A percentile compares a stretch with the other conserved stretches of the same genome.
These are phyloP conservation scores for Rhinolophus ferrumequinum DNA, from an alignment of 2,113 vertebrate species.

Conservation along the genomic window DNA sequence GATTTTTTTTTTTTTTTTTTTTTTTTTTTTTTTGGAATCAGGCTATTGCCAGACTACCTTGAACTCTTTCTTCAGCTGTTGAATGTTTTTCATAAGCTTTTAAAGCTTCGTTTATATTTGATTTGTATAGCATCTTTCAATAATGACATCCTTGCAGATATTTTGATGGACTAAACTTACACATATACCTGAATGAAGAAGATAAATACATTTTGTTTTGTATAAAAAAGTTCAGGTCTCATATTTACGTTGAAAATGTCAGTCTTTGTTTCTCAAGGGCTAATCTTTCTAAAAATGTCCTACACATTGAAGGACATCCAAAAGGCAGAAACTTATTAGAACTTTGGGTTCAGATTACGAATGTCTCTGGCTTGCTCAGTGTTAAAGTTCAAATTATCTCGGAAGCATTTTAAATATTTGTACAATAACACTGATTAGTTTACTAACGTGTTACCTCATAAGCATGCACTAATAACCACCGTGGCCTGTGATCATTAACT, in stretches of 20 bases:
- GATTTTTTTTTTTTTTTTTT: not conserved
- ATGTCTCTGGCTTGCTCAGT: constrained; percentile 52
- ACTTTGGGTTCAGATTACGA: constrained; percentile 68
- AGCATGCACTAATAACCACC: constrained; percentile 48
- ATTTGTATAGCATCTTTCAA: not conserved
- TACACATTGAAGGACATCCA: constrained; percentile 67
- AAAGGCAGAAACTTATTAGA: constrained; percentile 69
- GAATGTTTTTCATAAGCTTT: not conserved
- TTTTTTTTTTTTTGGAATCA: not conserved
- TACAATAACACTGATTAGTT: constrained; percentile 65
- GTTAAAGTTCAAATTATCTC: constrained; percentile 72
- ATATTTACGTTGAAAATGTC: constrained; percentile 52
- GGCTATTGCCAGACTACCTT: not conserved
- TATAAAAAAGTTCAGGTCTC: not conserved
- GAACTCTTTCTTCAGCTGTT: constrained; percentile 32
- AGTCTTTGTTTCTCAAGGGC: constrained; percentile 63
- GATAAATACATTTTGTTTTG: not conserved
- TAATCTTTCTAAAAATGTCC: constrained; percentile 75
- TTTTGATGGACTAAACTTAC: not conserved
- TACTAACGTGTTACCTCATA: constrained; percentile 33
- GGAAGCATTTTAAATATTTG: constrained; percentile 78
- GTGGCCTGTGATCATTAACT: not conserved
- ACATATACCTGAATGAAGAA: constrained; percentile 2
- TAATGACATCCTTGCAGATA: not conserved
- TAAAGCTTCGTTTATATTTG: not conserved